A percentile compares a stretch with the other conserved stretches of the same genome.
Conservation (phyloP, 1,140 invertebrate genomes). For the Rhyacophila brunnea region DNA sequence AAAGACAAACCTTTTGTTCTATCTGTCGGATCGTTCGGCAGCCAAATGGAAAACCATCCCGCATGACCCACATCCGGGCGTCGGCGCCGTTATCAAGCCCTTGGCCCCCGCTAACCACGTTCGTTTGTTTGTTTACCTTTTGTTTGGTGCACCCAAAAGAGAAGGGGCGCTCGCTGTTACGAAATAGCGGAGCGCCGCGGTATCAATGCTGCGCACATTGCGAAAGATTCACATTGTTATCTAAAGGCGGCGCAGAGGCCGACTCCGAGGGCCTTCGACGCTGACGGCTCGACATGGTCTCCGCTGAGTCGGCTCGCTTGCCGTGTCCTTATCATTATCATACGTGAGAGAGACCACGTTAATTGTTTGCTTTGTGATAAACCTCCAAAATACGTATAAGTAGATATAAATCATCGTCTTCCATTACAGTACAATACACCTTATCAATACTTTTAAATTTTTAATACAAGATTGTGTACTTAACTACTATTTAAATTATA, state of each 20-base stretch:
- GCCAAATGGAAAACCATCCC: too few relatives aligned
- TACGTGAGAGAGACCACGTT: not conserved
- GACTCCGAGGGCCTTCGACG: constrained; percentile 1
- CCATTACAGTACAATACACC: too few relatives aligned
- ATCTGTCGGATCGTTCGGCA: too few relatives aligned
- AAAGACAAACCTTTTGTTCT: too few relatives aligned
- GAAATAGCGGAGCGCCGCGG: constrained; percentile 8
- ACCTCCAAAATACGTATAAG: too few relatives aligned
- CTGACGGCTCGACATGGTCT: constrained; percentile 1
- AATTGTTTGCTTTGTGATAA: too few relatives aligned
- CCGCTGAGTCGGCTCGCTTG: not conserved
- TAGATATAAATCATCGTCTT: too few relatives aligned
- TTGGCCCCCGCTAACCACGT: not conserved
- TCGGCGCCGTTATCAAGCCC: not conserved
- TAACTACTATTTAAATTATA: too few relatives aligned
- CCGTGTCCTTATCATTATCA: too few relatives aligned
- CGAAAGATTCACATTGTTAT: constrained; percentile 26
- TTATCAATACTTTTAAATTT: too few relatives aligned
- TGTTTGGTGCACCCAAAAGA: constrained; percentile 4
- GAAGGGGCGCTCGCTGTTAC: constrained; percentile 15
- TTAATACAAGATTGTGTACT: too few relatives aligned
- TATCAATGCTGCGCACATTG: constrained; percentile 23
- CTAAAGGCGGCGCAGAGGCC: constrained; percentile 1
- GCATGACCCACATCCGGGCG: too few relatives aligned
- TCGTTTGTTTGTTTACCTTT: constrained; percentile 8